Evolutionary conservation across 64 coral and sea anemone genomes (phyloP), one percentile per base, ranked within the genome.

Genomic region (Stichodactyla helianthus): DNA sequence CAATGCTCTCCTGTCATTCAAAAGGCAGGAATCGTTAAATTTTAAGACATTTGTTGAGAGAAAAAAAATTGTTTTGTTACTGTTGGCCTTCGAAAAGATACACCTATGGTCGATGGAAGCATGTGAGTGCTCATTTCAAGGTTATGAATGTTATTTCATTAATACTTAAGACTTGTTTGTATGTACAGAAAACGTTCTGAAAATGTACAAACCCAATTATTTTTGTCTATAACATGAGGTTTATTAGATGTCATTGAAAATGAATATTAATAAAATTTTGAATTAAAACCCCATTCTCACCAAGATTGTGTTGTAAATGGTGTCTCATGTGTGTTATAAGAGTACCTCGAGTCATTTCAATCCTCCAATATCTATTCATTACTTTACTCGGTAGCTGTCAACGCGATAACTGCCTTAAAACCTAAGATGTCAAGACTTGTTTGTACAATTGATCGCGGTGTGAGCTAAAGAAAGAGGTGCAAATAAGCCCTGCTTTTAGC

Each of bases 401-500:
- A 2, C 19, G 19, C 17, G 19, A 70, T 70, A 70, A 10, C 25
- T 14, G 22, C 10, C 26, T 23, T 74, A 74, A 31, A 74, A 74
- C 10, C 68, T 81, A 0, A 15, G 1, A 52, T 81, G 78, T 52
- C 50, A 81, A 81, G 51, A 51, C 78, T 18, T 81, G 20, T 81
- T 84, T 84, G 83, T 84, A 25, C 83, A 84, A 84, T 8, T 84
- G 54, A 60, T 84, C 53, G 57, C 83, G 55, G 55, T 54, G 27
- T 53, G 53, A 51, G 19, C 28, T 54, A 18, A 51, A 81, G 44
- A n/a, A 59, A 60, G 59, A 84, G 83, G 83, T 84, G 83, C 28
- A 63, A 84, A 84, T 84, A 55, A 18, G 58, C 53, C 65, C 58
- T 31, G 83, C 83, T 84, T 84, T 84, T 84, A 84, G 25, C 56